Base-by-base conservation (phyloP, 1,140 invertebrate genomes). In the Camponotus pennsylvanicus region DNA sequence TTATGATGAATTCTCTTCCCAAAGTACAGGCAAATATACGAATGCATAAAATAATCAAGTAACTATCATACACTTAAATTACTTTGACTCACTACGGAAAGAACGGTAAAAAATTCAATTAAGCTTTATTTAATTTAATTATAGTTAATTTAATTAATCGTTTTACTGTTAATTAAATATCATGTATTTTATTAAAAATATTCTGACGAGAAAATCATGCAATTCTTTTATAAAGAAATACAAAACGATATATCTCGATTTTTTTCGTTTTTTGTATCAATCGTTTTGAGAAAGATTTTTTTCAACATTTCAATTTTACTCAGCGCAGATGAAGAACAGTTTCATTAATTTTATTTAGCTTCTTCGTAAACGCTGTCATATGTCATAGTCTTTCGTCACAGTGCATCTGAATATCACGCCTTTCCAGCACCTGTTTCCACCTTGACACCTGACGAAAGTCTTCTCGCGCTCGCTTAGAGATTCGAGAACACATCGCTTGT, bases 371-470 rank as follows among this genome's bases (percentile, higher is more conserved):
- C 34, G 55, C 45, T 11, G 40, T 85, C 76, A 80, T 27, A 27
- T 89, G 61, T 79, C 78, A 66, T 37, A 70, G 61, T 80, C 55
- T 69, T 89, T 89, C 77, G 64, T 57, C 18, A 71, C 27, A 84
- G 32, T 89, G 71, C 88, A 90, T 55, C 78, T 87, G 89, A 87
- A 84, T 42, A 59, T 70, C 52, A 69, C 84, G 37, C 27, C 18
- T 78, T 40, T 91, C 79, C 42, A 79, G 70, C 90, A 92, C 89
- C 90, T 92, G 91, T 88, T 88, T 52, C 45, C 42, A 66, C 67
- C 77, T 63, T 42, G 83, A 79, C 90, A 89, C 80, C 77, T 89
- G 89, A 90, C 89, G 84, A 77, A 77, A 37, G 45, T 21, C 76
- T 40, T 88, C 61, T 49, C 57, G 79, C 49, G 37, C 63, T 73